Base-by-base conservation (phyloP, 1,140 invertebrate species). In the Sitobion miscanthi region DNA sequence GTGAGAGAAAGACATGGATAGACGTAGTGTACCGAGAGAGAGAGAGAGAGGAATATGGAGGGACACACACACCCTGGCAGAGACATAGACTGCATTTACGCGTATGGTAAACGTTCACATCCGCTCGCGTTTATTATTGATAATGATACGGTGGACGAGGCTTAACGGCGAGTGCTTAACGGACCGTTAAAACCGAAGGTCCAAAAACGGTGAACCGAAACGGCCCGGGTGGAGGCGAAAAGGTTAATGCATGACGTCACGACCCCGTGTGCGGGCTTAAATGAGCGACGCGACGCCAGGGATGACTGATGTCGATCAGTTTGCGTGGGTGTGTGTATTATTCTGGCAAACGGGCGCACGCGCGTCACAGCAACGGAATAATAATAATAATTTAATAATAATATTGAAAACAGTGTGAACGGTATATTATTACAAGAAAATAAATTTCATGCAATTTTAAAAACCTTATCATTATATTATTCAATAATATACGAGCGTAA, bases 211-310 rank as follows among this genome's bases (percentile, higher is more conserved):
- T 92, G 69, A 49, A 45, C 90, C 90, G n/a, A 82, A 91, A 91
- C 90, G 62, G 90, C 17, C 23, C 17, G 69, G 90, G 69, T 30
- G 47, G 23, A n/a, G 20, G n/a, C 54, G 69, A 91, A 91, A 91
- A 92, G 90, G 90, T 92, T 92, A 92, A 92, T 92, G 62, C 62
- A 77, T 77, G 90, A 92, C 90, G 90, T 92, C 90, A 92, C 77
- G 69, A 92, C 69, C 69, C 25, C 11, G 69, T 25, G 87, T 88
- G 30, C 52, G 35, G 35, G 52, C n/a, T 54, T 57, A 11, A 23
- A 38, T 57, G 86, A 57, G 30, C 30, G 45, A 21, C 86, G 86
- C 30, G 11, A 77, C 25, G 25, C 35, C 49, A 6, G 62, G 62
- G 87, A 57, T 57, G 49, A 89, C 87, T 21, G 86, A 88, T 88